These are phyloP conservation scores for Chrysomela aeneicollis DNA, from an alignment of 2,888 invertebrate genomes.

Conservation along the genomic window DNA sequence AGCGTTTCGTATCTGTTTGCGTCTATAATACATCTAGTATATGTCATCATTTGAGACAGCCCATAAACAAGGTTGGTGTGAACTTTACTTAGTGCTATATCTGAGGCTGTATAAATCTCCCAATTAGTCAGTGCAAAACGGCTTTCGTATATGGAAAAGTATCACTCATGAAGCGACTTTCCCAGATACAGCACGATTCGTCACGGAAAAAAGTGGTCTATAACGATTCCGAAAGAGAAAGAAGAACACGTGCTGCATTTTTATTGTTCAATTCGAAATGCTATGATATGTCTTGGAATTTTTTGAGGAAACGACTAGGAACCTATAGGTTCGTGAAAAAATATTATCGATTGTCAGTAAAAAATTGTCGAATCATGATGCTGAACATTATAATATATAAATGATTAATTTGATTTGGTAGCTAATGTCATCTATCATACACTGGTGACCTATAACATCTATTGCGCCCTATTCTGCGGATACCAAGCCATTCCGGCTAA, in stretches of 20 bases:
- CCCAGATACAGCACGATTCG: conserved; percentile 15
- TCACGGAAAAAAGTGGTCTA: conserved; percentile 5
- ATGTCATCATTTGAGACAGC: conserved; percentile 1
- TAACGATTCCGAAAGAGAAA: not conserved
- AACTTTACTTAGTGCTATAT: conserved; percentile 5
- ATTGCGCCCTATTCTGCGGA: too few species aligned
- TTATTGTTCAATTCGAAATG: conserved; percentile 1
- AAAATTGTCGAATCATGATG: too few species aligned
- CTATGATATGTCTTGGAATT: not conserved
- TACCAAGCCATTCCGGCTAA: too few species aligned
- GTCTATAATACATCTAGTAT: not conserved
- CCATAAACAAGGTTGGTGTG: not conserved
- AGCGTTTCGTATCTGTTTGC: not conserved
- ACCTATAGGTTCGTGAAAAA: too few species aligned
- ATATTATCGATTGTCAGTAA: too few species aligned
- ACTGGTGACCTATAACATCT: too few species aligned
- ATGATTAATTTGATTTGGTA: too few species aligned
- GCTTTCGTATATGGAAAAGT: conserved; percentile 31
- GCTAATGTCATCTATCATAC: too few species aligned
- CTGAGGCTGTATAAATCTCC: conserved; percentile 13
- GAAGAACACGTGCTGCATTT: conserved; percentile 8
- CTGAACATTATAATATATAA: too few species aligned
- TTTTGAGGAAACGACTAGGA: too few species aligned
- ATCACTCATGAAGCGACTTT: conserved; percentile 20
- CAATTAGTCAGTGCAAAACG: conserved; percentile 16